A percentile compares a stretch with the other conserved stretches of the same genome.
phyloP scores from a whole-genome alignment of 2,888 invertebrate genomes.

The Busseola fusca region DNA sequence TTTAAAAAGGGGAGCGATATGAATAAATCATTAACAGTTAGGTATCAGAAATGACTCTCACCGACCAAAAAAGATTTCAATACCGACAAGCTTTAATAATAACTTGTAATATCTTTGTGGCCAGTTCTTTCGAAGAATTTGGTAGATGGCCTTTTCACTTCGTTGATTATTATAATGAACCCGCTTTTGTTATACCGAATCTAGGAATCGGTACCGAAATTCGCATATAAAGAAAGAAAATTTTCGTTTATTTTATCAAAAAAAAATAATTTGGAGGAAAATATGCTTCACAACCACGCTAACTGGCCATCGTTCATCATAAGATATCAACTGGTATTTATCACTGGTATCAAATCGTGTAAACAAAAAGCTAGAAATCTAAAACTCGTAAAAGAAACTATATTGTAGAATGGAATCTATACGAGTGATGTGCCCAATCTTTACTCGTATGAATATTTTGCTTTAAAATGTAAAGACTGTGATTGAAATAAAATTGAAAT shows the following conservation, averaged over 20 bases:
- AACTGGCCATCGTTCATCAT: not conserved
- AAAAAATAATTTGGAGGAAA: not conserved
- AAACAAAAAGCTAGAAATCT: not conserved
- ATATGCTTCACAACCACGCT: not conserved
- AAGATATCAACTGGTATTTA: not conserved
- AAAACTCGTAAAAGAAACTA: conserved; percentile 3
- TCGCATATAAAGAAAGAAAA: not conserved
- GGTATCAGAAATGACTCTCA: conserved; percentile 42
- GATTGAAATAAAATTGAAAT: too few species aligned
- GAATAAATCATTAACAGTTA: conserved; percentile 48
- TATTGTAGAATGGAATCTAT: not conserved
- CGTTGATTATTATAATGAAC: not conserved
- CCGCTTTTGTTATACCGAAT: not conserved
- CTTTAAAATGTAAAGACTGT: too few species aligned
- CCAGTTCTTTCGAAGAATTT: not conserved
- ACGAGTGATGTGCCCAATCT: too few species aligned
- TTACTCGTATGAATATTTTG: too few species aligned
- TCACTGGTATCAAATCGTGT: not conserved
- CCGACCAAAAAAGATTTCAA: conserved; percentile 36
- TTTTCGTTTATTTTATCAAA: not conserved
- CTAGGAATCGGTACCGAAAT: not conserved
- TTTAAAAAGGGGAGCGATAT: conserved; percentile 41
- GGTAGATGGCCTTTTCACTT: too few species aligned
- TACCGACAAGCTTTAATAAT: conserved; percentile 8
- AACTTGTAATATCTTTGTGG: conserved; percentile 3